phyloP scores from a whole-genome alignment of 1,140 invertebrate species.

The Marisa cornuarietis region DNA sequence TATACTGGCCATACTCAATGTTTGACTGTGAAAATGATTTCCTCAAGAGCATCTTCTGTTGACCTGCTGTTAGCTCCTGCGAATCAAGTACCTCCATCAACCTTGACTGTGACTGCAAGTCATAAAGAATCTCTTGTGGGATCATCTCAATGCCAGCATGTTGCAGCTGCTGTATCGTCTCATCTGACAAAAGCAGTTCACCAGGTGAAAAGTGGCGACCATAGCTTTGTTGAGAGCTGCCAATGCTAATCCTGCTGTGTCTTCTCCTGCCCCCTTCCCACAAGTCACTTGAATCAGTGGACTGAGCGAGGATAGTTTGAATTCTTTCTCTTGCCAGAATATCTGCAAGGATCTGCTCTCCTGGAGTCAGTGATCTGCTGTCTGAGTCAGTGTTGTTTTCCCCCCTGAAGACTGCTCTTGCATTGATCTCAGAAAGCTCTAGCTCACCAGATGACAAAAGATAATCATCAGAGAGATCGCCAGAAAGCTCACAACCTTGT shows the following conservation, averaged over 20 bases:
- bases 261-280: too few species aligned
- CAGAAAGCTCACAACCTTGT: background rate
- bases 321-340: conserved; percentile 14
- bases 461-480: conserved; percentile 5
- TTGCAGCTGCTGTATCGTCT: conserved; percentile 7
- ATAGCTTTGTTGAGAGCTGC: too few species aligned
- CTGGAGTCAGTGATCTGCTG: conserved; percentile 11
- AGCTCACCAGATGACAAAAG: conserved; percentile 21
- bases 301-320: background rate
- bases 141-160: background rate
- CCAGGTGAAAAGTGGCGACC: background rate
- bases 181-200: conserved; percentile 6
- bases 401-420: background rate
- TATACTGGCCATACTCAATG: background rate
- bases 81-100: background rate
- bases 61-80: background rate
- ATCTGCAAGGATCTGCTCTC: conserved; percentile 21
- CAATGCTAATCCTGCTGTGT: too few species aligned
- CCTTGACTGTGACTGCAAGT: background rate
- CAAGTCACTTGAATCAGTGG: background rate
- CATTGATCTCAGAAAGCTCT: conserved; percentile 15
- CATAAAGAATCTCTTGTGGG: background rate
- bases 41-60: conserved; percentile 2
- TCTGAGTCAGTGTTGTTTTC: background rate
- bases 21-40: conserved; percentile 7